These are phyloP conservation scores for Pseudomugil tenellus DNA, from an alignment of 2,797 vertebrate genomes.

Conservation along the genomic window DNA sequence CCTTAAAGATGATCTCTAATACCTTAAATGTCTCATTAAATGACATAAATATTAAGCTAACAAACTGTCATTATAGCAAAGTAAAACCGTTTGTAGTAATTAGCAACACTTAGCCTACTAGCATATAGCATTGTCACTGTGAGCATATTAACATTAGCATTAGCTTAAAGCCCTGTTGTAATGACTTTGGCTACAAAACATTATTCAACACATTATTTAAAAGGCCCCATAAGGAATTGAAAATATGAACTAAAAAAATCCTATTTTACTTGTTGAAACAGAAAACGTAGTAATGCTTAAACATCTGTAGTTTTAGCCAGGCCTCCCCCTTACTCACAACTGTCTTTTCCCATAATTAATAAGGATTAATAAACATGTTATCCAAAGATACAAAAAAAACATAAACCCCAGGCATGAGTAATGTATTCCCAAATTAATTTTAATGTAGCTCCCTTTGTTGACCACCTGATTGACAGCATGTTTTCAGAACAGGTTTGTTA, in stretches of 20 bases:
- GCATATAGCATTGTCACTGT: background rate
- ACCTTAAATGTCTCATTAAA: background rate
- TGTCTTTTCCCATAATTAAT: conserved; percentile 7
- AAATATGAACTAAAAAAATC: too few relatives aligned
- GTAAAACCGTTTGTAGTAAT: background rate
- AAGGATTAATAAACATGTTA: background rate
- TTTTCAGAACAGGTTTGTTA: conserved; percentile 30
- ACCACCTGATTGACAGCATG: background rate
- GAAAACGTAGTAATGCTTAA: too few relatives aligned
- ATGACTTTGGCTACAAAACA: background rate
- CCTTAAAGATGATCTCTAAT: too few relatives aligned
- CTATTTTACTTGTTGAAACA: too few relatives aligned
- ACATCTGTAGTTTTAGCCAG: too few relatives aligned
- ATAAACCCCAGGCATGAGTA: background rate
- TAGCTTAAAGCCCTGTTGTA: background rate
- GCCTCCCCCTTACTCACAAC: background rate
- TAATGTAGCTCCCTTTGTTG: background rate
- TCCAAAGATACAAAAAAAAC: background rate
- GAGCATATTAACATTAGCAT: background rate
- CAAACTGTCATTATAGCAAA: background rate
- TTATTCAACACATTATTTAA: background rate
- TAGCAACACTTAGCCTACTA: background rate
- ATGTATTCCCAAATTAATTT: background rate
- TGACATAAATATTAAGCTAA: background rate
- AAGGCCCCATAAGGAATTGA: background rate